These are phyloP conservation scores for Triplophysa rosa DNA, from an alignment of 2,113 vertebrate species.

Conservation along the genomic window DNA sequence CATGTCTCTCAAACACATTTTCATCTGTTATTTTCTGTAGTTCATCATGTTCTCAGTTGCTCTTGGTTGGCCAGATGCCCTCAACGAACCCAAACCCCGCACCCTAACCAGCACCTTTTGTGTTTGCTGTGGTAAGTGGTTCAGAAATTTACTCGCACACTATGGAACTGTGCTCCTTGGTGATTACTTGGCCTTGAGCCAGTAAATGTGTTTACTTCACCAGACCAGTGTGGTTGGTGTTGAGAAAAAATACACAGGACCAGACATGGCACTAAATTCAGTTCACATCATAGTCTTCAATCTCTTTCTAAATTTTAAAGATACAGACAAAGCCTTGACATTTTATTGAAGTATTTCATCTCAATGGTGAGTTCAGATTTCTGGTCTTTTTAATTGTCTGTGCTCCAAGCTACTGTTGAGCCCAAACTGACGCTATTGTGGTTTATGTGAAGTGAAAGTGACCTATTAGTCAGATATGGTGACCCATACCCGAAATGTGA, in stretches of 20 bases:
- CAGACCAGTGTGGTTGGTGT: neutral
- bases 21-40: neutral
- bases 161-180: constrained; percentile 9
- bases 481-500: too few relatives aligned
- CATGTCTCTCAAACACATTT: neutral
- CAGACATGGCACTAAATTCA: too few relatives aligned
- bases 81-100: neutral
- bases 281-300: too few relatives aligned
- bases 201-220: neutral
- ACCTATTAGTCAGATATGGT: too few relatives aligned
- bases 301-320: neutral
- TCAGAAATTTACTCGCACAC: constrained; percentile 23
- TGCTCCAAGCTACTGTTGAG: neutral
- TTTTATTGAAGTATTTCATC: neutral
- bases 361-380: neutral
- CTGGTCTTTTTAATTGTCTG: neutral
- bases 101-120: neutral
- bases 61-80: neutral
- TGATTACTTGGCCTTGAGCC: constrained; percentile 13
- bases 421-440: neutral
- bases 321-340: neutral
- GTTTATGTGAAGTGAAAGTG: too few relatives aligned
- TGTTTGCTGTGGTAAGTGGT: constrained; percentile 16
- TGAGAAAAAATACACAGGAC: neutral
- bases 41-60: neutral